Percentiles rank a stretch among this genome's conserved stretches.
Conservation (phyloP, 2,797 vertebrate genomes). For the Cryptoblepharus egeriae region DNA sequence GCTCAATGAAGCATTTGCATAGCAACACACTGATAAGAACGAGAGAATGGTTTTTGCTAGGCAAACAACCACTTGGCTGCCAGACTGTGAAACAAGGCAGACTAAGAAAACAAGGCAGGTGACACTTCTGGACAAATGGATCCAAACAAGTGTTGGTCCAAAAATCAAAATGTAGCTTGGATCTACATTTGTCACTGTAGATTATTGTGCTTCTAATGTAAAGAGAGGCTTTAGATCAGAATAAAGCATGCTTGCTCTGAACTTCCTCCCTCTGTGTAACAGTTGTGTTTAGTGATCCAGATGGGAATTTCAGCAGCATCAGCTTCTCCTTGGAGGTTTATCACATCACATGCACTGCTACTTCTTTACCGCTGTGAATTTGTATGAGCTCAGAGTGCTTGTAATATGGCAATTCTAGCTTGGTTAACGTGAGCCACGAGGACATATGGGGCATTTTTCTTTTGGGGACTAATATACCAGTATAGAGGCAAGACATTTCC, state of each 20-base stretch:
- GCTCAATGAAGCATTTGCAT: background rate
- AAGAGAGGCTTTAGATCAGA: no score
- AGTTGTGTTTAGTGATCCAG: constrained; percentile 9
- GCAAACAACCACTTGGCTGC: background rate
- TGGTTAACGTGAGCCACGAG: background rate
- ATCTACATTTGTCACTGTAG: background rate
- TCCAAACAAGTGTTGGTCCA: background rate
- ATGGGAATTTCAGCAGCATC: constrained; percentile 37
- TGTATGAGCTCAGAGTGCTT: background rate
- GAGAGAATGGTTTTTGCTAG: constrained; percentile 2
- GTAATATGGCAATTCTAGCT: background rate
- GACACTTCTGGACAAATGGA: fast-evolving
- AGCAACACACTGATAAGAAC: background rate
- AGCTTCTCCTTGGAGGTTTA: constrained; percentile 2
- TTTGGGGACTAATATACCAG: background rate
- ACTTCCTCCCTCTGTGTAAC: background rate
- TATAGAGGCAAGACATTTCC: background rate
- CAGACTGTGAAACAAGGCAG: background rate
- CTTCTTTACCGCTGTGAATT: constrained; percentile 1
- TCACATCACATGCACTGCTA: background rate
- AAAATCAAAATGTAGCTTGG: background rate
- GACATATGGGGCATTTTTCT: background rate
- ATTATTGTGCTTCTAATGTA: no score
- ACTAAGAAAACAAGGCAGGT: background rate
- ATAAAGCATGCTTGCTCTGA: background rate